Evolutionary conservation across 2,888 invertebrate genomes (phyloP), one percentile per base, ranked within the genome.

Genomic region (Leptarthrus brevirostris): DNA sequence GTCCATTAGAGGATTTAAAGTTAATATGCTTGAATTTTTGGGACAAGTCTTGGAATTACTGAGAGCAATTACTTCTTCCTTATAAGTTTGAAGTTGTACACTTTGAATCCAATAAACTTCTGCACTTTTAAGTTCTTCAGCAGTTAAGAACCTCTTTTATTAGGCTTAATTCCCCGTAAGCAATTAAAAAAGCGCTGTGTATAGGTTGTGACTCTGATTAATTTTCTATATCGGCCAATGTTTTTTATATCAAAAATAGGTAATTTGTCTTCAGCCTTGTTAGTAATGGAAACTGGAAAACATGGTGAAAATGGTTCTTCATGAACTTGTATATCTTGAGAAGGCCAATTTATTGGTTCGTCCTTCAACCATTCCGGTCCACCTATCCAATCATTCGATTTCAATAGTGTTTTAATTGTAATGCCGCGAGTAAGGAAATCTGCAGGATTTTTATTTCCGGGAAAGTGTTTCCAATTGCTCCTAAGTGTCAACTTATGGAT

Each of bases 91-190:
- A 18, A 22, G 64, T 70, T 64, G 76, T 18, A 22, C 64, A 24
- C 30, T 47, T 22, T 73, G 58, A 5, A 75, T 75, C 72, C 76
- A 76, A 64, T 74, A 75, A 30, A 22, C 8, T 49, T 76, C 76
- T 8, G 74, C 75, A 22, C 72, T 10, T 72, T 64, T 58, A 49
- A 76, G 56, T 74, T 77, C 74, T 5, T n/a, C 18, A n/a, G 69
- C 53, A 14, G 20, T 24, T 18, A 75, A 66, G 10, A 20, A 20
- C 47, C 12, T n/a, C n/a, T 47, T 47, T 16, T 3, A 16, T 20
- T 49, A 49, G 49, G 49, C 20, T 16, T 49, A 49, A 8, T 49
- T 49, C 49, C 49, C n/a, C 16, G 14, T 49, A 49, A 49, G 6
- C 5, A 12, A 16, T n/a, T 16, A 8, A 49, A 16, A n/a, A 49